Evolutionary conservation across 2,797 vertebrate species (phyloP), one percentile per base, ranked within the genome.

Genomic region (Buceros bicornis): DNA sequence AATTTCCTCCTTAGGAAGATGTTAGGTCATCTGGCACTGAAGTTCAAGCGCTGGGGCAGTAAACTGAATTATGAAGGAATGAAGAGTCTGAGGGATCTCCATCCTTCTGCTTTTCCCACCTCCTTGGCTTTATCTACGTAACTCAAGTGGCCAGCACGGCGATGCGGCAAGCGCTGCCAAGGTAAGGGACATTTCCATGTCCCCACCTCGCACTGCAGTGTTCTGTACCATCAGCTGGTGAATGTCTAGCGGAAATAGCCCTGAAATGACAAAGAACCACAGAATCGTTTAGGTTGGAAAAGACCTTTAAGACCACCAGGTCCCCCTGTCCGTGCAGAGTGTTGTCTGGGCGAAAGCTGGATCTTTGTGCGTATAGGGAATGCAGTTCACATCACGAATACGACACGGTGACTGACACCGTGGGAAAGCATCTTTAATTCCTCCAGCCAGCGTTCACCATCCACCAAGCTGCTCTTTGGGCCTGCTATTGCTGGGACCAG

Each of bases 361-460:
- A 22, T 4, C 54, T 57, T 8, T 29, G 57, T 45, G 50, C n/a
- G 16, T 8, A 1, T 4, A 54, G 74, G 19, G 64, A 14, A 56
- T 21, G n/a, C 48, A 13, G 29, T 24, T 28, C 20, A 4, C 45
- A 10, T 1, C 71, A 5, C 4, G 8, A 40, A 15, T 8, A 4
- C 0, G 5, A 1, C 37, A 40, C 64, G 26, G 0, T 1, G 37
- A 17, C 54, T 5, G 43, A 13, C 43, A 31, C 10, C 29, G 26
- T 31, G 67, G 11, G 1, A 24, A n/a, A 66, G 65, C 65, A 21
- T 10, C 2, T 1, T 0, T 22, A 40, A 5, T 6, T 31, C 56
- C 69, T 37, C 5, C 2, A 5, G 83, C 2, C 47, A 53, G 64
- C 77, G 5, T 7, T n/a, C 50, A 56, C 24, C 73, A 67, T 62